Conservation (phyloP, 2,797 vertebrate genomes). For the Epinephelus malabaricus region DNA sequence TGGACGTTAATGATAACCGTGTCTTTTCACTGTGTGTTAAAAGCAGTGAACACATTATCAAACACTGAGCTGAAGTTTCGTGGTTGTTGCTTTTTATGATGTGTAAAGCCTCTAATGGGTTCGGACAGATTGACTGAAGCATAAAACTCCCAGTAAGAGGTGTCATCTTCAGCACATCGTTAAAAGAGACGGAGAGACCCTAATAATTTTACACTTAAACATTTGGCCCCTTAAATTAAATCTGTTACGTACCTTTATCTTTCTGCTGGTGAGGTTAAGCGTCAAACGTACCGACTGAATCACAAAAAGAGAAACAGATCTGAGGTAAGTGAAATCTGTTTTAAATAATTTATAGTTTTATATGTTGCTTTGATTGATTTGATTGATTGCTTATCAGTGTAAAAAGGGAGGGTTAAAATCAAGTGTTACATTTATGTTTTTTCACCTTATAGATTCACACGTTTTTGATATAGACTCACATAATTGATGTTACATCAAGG, state of each 20-base stretch:
- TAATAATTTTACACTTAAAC: neutral
- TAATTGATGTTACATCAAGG: neutral
- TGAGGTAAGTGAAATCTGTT: conserved; percentile 16
- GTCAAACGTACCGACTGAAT: neutral
- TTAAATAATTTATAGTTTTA: no score
- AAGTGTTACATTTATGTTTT: neutral
- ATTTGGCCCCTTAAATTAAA: neutral
- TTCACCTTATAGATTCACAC: neutral
- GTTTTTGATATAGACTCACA: neutral
- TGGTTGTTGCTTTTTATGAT: conserved; percentile 37
- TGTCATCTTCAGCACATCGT: conserved; percentile 8
- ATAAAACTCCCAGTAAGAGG: neutral
- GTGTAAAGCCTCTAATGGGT: conserved; percentile 31
- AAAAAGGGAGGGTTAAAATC: neutral
- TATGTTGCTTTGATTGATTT: neutral
- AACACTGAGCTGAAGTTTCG: neutral
- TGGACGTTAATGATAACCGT: neutral
- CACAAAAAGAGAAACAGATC: neutral
- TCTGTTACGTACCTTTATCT: neutral
- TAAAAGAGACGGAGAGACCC: neutral
- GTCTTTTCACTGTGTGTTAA: neutral
- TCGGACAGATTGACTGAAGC: conserved; percentile 6
- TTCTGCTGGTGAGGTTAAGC: neutral
- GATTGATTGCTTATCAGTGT: neutral
- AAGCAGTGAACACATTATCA: conserved; percentile 9